Evolutionary conservation across 2,797 vertebrate genomes (phyloP).

Genomic region (Notamacropus eugenii): DNA sequence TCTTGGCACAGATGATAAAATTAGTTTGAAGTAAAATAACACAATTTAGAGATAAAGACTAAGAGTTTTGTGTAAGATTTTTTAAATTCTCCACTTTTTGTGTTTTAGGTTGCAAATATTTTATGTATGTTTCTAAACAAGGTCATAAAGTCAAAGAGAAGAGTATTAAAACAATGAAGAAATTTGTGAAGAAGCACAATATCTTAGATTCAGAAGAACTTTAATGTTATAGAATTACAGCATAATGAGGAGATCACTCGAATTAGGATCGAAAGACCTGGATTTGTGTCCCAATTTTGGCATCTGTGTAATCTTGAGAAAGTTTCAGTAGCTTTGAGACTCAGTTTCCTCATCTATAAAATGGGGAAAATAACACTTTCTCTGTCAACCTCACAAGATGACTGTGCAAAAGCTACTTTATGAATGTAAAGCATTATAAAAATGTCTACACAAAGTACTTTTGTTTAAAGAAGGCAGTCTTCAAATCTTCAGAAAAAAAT

Average conservation of each 20-base stretch:
- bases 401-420: background rate
- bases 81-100: slow-evolving; percentile 24
- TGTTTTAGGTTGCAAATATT: slow-evolving; percentile 85
- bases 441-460: background rate
- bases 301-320: background rate
- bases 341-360: background rate
- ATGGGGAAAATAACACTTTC: background rate
- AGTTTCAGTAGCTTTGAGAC: background rate
- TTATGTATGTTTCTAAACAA: slow-evolving; percentile 79
- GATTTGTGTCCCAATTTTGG: background rate
- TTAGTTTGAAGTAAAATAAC: background rate
- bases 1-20: background rate
- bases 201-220: slow-evolving; percentile 61
- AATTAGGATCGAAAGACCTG: background rate
- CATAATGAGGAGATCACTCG: background rate
- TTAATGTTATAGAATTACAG: slow-evolving; percentile 45
- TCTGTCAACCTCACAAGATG: background rate
- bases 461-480: background rate
- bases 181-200: slow-evolving; percentile 81
- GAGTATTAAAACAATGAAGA: slow-evolving; percentile 83
- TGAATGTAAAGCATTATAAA: background rate
- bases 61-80: slow-evolving; percentile 7
- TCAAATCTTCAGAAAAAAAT: background rate
- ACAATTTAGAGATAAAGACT: background rate
- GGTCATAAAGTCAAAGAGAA: slow-evolving; percentile 79